Evolutionary conservation across 2,888 invertebrate species (phyloP).

Genomic region (Drosophila infuscata): DNA sequence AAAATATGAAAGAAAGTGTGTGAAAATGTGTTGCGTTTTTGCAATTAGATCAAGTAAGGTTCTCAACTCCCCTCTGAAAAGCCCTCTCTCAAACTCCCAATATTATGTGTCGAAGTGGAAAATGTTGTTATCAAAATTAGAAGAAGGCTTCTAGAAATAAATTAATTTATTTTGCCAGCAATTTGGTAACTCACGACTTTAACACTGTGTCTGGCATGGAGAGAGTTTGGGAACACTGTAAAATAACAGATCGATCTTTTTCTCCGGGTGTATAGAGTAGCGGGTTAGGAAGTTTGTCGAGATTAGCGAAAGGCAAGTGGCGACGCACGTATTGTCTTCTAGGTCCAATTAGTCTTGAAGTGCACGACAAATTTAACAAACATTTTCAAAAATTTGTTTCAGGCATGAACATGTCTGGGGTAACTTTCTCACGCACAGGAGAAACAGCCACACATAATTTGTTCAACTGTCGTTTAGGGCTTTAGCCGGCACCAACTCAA

Average conservation of each 20-base stretch:
- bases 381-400: slow-evolving; percentile 73
- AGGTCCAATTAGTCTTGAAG: slow-evolving; percentile 63
- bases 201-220: neutral
- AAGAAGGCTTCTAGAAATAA: neutral
- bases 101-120: neutral
- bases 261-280: neutral
- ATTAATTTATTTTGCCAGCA: neutral
- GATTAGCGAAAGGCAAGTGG: slow-evolving; percentile 1
- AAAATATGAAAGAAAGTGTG: neutral
- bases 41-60: neutral
- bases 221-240: neutral
- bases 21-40: neutral
- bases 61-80: neutral
- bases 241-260: neutral
- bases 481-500: slow-evolving; percentile 41
- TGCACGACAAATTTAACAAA: slow-evolving; percentile 76
- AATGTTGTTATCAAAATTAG: neutral
- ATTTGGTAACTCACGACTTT: neutral
- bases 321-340: slow-evolving; percentile 25
- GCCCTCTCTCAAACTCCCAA: neutral
- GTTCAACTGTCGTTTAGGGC: slow-evolving; percentile 63
- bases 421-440: slow-evolving; percentile 36
- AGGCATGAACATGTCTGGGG: slow-evolving; percentile 60
- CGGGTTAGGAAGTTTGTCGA: neutral
- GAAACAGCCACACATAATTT: slow-evolving; percentile 51